Evolutionary conservation across 2,113 vertebrate genomes (phyloP).

Genomic region (Gavia stellata): DNA sequence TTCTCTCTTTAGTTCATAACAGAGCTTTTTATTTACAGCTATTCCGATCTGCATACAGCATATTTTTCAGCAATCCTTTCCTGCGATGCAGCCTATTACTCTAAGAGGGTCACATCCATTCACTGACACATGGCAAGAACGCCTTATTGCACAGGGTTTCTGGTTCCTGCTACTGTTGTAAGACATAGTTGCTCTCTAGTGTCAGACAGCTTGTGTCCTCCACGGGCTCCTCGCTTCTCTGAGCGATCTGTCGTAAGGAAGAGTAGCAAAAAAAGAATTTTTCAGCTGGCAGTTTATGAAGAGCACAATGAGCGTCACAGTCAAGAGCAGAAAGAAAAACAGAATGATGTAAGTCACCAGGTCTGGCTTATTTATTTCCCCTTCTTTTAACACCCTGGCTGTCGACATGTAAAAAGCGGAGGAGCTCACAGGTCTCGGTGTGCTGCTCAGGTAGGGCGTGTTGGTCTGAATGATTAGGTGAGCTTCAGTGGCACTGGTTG

Average conservation of each 20-base stretch:
- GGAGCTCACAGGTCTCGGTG: constrained; percentile 87
- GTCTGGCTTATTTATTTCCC: constrained; percentile 90
- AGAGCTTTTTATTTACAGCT: constrained; percentile 53
- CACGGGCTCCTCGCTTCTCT: constrained; percentile 91
- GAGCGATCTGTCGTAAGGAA: constrained; percentile 95
- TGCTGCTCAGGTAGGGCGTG: constrained; percentile 83
- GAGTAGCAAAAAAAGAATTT: constrained; percentile 94
- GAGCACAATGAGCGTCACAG: constrained; percentile 91
- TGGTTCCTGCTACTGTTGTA: neutral
- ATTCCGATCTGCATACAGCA: neutral
- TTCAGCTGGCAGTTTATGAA: constrained; percentile 98
- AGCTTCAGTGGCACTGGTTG: constrained; percentile 82
- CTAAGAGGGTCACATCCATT: neutral
- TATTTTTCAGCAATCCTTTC: neutral
- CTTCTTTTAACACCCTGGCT: constrained; percentile 82
- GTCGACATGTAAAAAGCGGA: constrained; percentile 88
- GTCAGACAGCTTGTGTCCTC: constrained; percentile 80
- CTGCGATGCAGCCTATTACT: neutral
- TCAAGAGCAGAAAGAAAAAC: constrained; percentile 89
- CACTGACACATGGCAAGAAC: neutral
- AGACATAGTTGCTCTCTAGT: neutral
- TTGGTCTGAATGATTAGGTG: constrained; percentile 82
- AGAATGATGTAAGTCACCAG: constrained; percentile 92
- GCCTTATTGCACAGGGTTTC: neutral
- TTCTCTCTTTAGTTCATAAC: neutral